These are phyloP conservation scores for Phallusia fumigata DNA, from an alignment of 23 tunicate species.

Conservation along the genomic window DNA sequence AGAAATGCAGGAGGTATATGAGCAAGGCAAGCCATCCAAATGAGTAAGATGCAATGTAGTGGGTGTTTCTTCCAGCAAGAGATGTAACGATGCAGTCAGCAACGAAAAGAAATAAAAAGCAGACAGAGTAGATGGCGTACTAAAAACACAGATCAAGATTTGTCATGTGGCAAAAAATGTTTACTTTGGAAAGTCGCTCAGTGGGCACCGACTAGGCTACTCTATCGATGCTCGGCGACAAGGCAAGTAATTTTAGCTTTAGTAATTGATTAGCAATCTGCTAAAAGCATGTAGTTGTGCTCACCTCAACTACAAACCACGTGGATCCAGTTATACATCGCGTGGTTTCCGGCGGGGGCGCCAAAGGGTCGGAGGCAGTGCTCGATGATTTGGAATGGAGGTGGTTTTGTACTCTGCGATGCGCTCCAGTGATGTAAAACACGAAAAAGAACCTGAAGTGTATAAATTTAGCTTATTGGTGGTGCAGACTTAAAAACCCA, in stretches of 20 bases:
- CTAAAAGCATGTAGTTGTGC: too few relatives aligned
- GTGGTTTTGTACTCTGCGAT: conserved; percentile 20
- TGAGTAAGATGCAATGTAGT: conserved; percentile 53
- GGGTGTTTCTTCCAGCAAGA: conserved; percentile 27
- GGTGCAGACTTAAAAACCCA: too few relatives aligned
- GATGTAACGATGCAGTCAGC: conserved; percentile 57
- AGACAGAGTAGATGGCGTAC: conserved; percentile 52
- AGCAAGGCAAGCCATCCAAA: conserved; percentile 55
- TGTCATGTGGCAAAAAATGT: too few relatives aligned
- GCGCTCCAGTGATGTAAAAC: conserved; percentile 50
- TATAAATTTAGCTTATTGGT: too few relatives aligned
- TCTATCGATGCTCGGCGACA: too few relatives aligned
- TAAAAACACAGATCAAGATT: conserved; percentile 17
- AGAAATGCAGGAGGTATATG: conserved; percentile 60
- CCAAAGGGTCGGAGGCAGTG: conserved; percentile 24
- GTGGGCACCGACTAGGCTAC: too few relatives aligned
- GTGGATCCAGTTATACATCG: background rate
- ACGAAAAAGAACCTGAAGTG: conserved; percentile 42
- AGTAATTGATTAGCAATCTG: too few relatives aligned
- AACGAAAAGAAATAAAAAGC: conserved; percentile 45
- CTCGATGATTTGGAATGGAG: conserved; percentile 9
- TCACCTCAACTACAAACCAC: conserved; percentile 70
- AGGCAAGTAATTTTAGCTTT: too few relatives aligned
- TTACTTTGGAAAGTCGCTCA: too few relatives aligned
- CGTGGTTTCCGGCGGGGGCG: conserved; percentile 23